A percentile compares a stretch with the other conserved stretches of the same genome.
Conservation (phyloP, 2,113 vertebrate genomes). For the Catharus minimus region DNA sequence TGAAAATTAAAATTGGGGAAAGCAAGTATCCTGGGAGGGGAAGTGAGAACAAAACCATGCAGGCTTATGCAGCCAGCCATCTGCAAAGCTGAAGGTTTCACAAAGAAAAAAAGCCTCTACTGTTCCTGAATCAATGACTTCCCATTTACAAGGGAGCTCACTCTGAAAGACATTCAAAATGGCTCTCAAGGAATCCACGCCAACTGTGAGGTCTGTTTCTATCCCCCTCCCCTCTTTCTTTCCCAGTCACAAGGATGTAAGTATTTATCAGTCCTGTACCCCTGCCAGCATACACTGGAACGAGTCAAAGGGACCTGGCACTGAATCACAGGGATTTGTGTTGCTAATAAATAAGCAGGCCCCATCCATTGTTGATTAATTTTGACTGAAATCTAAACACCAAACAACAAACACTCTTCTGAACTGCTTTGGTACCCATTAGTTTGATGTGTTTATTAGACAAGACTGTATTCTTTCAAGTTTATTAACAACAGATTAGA, state of each 20-base stretch:
- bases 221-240: conserved; percentile 55
- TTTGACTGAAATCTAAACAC: conserved; percentile 81
- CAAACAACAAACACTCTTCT: conserved; percentile 77
- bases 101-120: conserved; percentile 69
- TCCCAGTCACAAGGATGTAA: conserved; percentile 70
- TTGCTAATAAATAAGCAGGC: conserved; percentile 78
- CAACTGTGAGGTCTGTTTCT: conserved; percentile 68
- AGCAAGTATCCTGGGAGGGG: conserved; percentile 16
- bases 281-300: conserved; percentile 73
- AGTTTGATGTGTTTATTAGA: conserved; percentile 82
- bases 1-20: conserved; percentile 26
- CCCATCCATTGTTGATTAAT: conserved; percentile 78
- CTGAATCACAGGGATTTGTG: conserved; percentile 75
- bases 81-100: conserved; percentile 74
- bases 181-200: conserved; percentile 73
- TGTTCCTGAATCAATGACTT: conserved; percentile 78
- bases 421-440: conserved; percentile 72
- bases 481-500: conserved; percentile 82
- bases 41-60: conserved; percentile 67
- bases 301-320: conserved; percentile 75
- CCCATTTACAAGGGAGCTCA: conserved; percentile 58
- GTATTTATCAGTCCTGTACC: conserved; percentile 75
- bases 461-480: conserved; percentile 75
- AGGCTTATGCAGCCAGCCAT: conserved; percentile 71
- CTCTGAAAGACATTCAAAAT: conserved; percentile 73